Conservation (phyloP, 2,888 invertebrate species). For the Antheraea yamamai region DNA sequence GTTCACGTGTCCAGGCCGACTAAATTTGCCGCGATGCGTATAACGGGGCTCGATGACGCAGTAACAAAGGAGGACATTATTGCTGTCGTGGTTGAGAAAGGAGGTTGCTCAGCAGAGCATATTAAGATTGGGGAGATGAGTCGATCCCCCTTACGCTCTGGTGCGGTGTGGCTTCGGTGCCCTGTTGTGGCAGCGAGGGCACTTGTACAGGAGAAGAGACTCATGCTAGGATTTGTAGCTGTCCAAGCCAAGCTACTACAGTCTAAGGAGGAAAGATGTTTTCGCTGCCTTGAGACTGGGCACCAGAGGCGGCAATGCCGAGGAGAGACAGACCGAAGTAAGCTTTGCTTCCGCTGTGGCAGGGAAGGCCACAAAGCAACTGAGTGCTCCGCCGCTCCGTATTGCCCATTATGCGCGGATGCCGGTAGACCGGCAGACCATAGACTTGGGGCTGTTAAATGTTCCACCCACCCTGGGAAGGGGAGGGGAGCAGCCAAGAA, state of each 20-base stretch:
- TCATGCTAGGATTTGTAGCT: neutral
- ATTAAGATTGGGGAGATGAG: neutral
- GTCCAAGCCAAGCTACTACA: neutral
- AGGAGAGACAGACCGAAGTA: neutral
- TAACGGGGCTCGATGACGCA: constrained; percentile 21
- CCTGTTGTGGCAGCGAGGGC: neutral
- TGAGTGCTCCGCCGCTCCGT: neutral
- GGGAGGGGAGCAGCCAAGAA: neutral
- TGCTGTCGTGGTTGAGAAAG: neutral
- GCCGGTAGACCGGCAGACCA: neutral
- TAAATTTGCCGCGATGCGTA: constrained; percentile 13
- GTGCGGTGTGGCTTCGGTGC: neutral
- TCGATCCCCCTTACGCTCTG: neutral
- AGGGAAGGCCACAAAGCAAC: neutral
- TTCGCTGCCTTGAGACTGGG: neutral
- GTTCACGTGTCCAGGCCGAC: constrained; percentile 17
- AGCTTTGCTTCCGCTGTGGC: constrained; percentile 8
- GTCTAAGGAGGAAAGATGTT: neutral
- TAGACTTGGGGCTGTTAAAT: neutral
- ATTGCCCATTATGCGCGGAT: neutral
- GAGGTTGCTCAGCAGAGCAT: neutral
- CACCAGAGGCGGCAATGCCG: neutral
- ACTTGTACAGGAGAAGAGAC: neutral
- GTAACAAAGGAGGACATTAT: constrained; percentile 1
- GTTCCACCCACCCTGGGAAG: neutral